Percentiles rank a stretch among this genome's conserved stretches.
Conservation (phyloP, 2,797 vertebrate species). For the Nyctalus aviator region DNA sequence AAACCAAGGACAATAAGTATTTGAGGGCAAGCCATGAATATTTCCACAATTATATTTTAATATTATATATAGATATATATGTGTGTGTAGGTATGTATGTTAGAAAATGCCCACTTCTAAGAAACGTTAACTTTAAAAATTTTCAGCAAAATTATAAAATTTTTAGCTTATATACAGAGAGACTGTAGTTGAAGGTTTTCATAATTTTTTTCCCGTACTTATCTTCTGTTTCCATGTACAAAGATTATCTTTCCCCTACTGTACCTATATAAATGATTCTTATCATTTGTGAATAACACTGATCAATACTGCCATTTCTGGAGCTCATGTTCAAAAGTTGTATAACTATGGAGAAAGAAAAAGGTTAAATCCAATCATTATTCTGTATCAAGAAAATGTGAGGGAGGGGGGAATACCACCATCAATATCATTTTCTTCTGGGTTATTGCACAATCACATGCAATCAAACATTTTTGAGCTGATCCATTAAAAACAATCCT, state of each 20-base stretch:
- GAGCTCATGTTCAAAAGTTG: constrained; percentile 35
- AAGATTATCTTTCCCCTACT: background rate
- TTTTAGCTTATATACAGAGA: background rate
- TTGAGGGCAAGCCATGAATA: constrained; percentile 21
- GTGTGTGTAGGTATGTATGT: background rate
- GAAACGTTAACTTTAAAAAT: background rate
- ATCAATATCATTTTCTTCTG: constrained; percentile 56
- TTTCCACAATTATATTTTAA: constrained; percentile 30
- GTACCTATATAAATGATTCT: background rate
- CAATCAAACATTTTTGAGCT: constrained; percentile 56
- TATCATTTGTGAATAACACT: constrained; percentile 20
- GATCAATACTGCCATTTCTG: constrained; percentile 42
- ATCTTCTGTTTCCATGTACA: background rate
- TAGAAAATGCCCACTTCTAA: background rate
- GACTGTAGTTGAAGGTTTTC: background rate
- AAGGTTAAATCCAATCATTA: constrained; percentile 39
- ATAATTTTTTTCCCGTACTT: background rate
- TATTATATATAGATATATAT: background rate
- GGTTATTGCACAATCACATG: background rate
- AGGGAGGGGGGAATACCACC: background rate
- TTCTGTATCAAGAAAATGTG: constrained; percentile 27
- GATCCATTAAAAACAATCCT: constrained; percentile 27
- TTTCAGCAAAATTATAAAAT: constrained; percentile 2
- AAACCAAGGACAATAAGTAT: constrained; percentile 80
- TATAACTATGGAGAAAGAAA: constrained; percentile 54